phyloP scores from a whole-genome alignment of 2,797 vertebrate species.

The Euthynnus affinis region DNA sequence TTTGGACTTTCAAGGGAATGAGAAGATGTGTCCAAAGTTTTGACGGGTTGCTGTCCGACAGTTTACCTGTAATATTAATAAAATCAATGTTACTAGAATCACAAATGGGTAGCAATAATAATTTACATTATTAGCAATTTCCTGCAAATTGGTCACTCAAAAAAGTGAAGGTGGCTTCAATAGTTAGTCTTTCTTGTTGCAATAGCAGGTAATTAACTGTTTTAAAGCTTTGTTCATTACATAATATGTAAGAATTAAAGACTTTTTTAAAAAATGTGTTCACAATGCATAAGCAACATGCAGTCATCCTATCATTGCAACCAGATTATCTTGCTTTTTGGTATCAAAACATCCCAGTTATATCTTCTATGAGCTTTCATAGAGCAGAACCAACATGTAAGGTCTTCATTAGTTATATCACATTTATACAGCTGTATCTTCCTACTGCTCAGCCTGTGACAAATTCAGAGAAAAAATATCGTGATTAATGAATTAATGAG shows the following conservation, averaged over 20 bases:
- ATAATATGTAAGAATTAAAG: background rate
- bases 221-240: background rate
- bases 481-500: background rate
- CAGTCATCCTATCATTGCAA: background rate
- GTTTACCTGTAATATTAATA: background rate
- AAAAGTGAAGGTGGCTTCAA: too few species aligned
- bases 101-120: background rate
- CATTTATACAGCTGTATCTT: too few species aligned
- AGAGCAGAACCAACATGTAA: too few species aligned
- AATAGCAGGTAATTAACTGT: too few species aligned
- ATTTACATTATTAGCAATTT: background rate
- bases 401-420: too few species aligned
- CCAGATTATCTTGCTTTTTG: background rate
- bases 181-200: background rate
- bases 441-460: too few species aligned
- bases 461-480: too few species aligned
- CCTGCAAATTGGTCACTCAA: background rate
- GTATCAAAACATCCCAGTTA: background rate
- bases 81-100: background rate
- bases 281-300: background rate
- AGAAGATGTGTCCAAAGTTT: too few species aligned
- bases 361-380: too few species aligned
- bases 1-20: too few species aligned
- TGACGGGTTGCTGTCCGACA: background rate
- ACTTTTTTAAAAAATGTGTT: background rate